These are phyloP conservation scores for Diogma glabrata DNA, from an alignment of 2,888 invertebrate species.

Conservation along the genomic window DNA sequence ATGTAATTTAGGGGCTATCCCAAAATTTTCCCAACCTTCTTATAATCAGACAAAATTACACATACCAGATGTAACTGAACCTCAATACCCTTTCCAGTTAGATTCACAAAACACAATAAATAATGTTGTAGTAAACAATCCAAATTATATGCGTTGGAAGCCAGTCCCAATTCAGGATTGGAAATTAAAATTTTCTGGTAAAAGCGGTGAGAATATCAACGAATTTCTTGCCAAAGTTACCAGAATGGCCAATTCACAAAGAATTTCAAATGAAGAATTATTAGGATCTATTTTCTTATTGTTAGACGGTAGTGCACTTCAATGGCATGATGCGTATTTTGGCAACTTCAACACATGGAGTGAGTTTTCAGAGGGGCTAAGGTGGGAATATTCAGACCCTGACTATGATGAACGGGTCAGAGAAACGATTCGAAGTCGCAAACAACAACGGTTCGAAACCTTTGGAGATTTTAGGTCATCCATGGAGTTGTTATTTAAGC, in stretches of 20 bases:
- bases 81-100: background rate
- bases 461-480: background rate
- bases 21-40: background rate
- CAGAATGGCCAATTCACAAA: background rate
- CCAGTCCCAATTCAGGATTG: background rate
- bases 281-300: slow-evolving; percentile 1
- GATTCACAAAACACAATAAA: background rate
- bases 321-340: background rate
- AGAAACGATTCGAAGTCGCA: background rate
- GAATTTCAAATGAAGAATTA: background rate
- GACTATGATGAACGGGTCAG: background rate
- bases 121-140: background rate
- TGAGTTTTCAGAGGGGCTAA: background rate
- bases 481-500: background rate
- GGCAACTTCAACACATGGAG: background rate
- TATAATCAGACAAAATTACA: background rate
- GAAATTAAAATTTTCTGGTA: background rate
- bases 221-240: background rate
- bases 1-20: no score
- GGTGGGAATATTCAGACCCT: background rate
- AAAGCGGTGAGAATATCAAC: background rate
- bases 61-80: no score
- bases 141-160: background rate
- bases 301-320: background rate
- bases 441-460: background rate